Base-by-base conservation (phyloP, 2,888 invertebrate genomes). In the Meganola albula region DNA sequence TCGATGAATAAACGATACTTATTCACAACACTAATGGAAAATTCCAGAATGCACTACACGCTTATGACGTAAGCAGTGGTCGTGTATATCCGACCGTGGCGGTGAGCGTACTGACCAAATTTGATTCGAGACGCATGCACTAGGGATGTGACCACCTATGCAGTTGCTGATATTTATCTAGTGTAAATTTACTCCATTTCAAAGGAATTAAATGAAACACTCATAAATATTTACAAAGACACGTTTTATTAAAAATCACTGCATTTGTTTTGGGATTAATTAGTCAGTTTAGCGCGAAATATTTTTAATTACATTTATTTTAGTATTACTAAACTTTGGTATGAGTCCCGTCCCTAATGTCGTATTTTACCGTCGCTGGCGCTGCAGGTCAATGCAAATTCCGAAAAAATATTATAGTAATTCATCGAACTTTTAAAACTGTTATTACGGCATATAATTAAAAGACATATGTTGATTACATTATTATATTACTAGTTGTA, bases 381-480 rank as follows among this genome's bases (percentile, higher is more conserved):
- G 34, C 14, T 33, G 33, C n/a, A 33, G 11, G 11, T 24, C 24
- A 29, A 29, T 34, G 14, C 25, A 34, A 31, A 12, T 34, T 25
- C 12, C 30, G 11, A 34, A 30, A 30, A 30, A 30, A 11, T n/a
- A 32, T 32, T 5, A 12, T 20, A 12, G 27, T 32, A 24, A 37
- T 28, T 37, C 21, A 12, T 21, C 8, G 6, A 33, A 36, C 24
- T 28, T 25, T 21, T 21, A 20, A 40, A 11, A 40, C 24, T 40
- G 24, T 37, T 37, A 27, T 40, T 31, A 37, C 14, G 37, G 10
- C 30, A 23, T 37, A 14, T 38, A 25, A 34, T 29, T 41, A 34
- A 38, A 10, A 41, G 11, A 38, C 28, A 20, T 12, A 40, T 23
- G 32, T 32, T 22, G 13, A 40, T 28, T 21, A 18, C 27, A 40